phyloP scores from a whole-genome alignment of 2,888 invertebrate species.

The Agrochola litura region DNA sequence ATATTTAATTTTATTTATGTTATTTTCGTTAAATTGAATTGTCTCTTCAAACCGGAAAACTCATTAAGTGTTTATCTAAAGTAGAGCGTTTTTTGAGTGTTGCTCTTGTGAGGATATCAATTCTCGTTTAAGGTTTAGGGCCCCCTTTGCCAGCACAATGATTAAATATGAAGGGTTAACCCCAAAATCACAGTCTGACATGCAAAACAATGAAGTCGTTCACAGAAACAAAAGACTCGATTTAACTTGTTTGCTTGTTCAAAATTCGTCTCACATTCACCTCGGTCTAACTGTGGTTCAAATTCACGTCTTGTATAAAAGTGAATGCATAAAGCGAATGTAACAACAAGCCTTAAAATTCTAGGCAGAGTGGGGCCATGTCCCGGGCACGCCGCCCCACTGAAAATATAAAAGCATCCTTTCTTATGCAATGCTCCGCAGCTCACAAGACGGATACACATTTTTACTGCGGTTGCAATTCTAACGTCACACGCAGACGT shows the following conservation, averaged over 20 bases:
- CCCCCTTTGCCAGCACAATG: background rate
- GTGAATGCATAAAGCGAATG: slow-evolving; percentile 72
- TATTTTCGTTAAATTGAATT: background rate
- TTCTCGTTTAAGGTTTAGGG: background rate
- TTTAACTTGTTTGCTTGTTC: slow-evolving; percentile 30
- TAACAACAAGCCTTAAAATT: slow-evolving; percentile 74
- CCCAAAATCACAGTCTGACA: background rate
- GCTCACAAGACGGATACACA: slow-evolving; percentile 71
- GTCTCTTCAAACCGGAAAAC: background rate
- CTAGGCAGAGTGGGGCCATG: slow-evolving; percentile 64
- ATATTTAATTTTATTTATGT: background rate
- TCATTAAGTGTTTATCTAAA: background rate
- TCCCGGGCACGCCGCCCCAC: slow-evolving; percentile 57
- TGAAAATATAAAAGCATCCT: slow-evolving; percentile 76
- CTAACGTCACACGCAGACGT: slow-evolving; percentile 73
- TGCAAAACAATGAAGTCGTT: slow-evolving; percentile 10
- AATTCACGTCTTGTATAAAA: slow-evolving; percentile 60
- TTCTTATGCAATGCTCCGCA: slow-evolving; percentile 73
- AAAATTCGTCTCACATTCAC: slow-evolving; percentile 47
- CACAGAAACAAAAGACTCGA: slow-evolving; percentile 10
- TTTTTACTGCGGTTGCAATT: slow-evolving; percentile 74
- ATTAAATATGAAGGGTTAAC: background rate
- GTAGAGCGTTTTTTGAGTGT: background rate
- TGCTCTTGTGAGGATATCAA: background rate
- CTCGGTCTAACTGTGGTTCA: slow-evolving; percentile 50